Base-by-base conservation (phyloP, 2,888 invertebrate species). In the Altica lythri region DNA sequence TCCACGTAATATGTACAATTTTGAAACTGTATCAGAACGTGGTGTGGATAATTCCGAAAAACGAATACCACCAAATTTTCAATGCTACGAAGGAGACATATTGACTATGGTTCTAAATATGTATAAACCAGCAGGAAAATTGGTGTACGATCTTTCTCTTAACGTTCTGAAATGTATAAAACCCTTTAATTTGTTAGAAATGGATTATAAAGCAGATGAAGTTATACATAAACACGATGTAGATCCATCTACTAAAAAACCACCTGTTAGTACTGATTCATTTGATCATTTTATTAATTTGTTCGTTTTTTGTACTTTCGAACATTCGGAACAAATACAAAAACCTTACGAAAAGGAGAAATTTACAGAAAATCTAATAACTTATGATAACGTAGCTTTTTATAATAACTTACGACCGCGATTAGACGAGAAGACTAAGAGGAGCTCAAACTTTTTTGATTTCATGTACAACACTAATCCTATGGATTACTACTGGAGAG, bases 401-500 rank as follows among this genome's bases (percentile, higher is more conserved):
- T 44, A 49, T 29, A 50, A 46, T 8, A 45, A 40, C 4, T 16
- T 42, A 4, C 51, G 46, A 40, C 40, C 51, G 42, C 19, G 22
- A 10, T 9, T 40, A 2, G n/a, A 29, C 29, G 10, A 9, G 2
- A 29, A 29, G 29, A n/a, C n/a, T 10, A 29, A 10, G 29, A 29
- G n/a, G 29, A 29, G 9, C 10, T 29, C 4, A 10, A 40, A 2
- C 10, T 10, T 22, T n/a, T 13, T 32, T 4, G 17, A 17, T 17
- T 1, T 13, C 3, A 9, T 37, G 5, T 57, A 42, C 27, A 45
- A 53, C 17, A 18, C 47, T 2, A 50, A 18, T 4, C 43, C 47
- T 1, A 47, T 57, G 53, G 42, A 64, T 38, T 69, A 60, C 34
- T 51, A 57, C 38, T 70, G 67, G 67, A 66, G 60, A 17, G 70